phyloP scores from a whole-genome alignment of 2,888 invertebrate genomes.

The Meandrusa payeni region DNA sequence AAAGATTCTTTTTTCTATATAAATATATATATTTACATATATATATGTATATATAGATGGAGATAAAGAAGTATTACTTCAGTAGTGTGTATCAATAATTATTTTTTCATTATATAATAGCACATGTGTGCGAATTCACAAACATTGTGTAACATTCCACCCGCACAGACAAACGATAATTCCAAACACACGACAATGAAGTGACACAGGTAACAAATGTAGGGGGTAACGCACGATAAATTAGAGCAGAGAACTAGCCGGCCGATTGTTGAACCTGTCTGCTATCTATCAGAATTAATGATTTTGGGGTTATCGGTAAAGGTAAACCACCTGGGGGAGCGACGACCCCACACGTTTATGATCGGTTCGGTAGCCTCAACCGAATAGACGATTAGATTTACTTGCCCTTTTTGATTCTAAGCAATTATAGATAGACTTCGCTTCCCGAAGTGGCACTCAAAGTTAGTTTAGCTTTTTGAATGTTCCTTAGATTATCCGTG shows the following conservation, averaged over 20 bases:
- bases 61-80: too few species aligned
- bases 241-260: constrained; percentile 42
- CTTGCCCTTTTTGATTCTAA: constrained; percentile 2
- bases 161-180: constrained; percentile 4
- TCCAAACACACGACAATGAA: constrained; percentile 24
- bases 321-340: constrained; percentile 33
- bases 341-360: constrained; percentile 18
- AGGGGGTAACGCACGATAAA: constrained; percentile 51
- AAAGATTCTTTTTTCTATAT: too few species aligned
- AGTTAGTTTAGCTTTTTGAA: too few species aligned
- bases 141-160: constrained; percentile 2
- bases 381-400: background rate
- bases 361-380: constrained; percentile 13
- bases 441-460: too few species aligned
- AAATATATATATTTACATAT: too few species aligned
- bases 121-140: too few species aligned
- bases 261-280: constrained; percentile 34
- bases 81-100: too few species aligned
- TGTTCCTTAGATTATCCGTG: too few species aligned
- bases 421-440: too few species aligned
- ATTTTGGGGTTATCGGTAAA: constrained; percentile 36
- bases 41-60: too few species aligned
- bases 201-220: constrained; percentile 41
- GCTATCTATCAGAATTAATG: constrained; percentile 33
- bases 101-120: too few species aligned